Evolutionary conservation across 2,888 invertebrate genomes (phyloP), one percentile per base, ranked within the genome.

Genomic region (Acanthacorydalis orientalis): DNA sequence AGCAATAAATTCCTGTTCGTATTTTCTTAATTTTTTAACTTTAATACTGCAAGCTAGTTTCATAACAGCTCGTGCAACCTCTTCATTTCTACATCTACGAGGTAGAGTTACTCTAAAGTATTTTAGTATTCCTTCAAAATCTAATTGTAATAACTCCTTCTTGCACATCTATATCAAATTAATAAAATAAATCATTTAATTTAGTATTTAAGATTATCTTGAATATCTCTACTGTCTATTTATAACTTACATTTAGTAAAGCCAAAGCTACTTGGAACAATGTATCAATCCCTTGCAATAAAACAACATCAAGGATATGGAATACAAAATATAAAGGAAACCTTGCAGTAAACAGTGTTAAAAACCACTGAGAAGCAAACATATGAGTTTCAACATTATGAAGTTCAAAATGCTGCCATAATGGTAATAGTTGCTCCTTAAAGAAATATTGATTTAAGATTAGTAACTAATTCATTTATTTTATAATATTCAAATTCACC

Each of bases 341-440:
- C 60, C 97, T 83, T 33, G 98, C 97, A 1, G 98, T 98, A 70
- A 93, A 99, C n/a, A 98, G 74, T 0, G 98, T 98, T 47, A 99
- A 79, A 73, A 99, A 97, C 98, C 98, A 98, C 68, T 98, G 98
- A 6, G 92, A 93, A 16, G 97, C 97, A 64, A 91, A 98, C 96
- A 96, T 97, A 69, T 98, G 97, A 31, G 91, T 86, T 67, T 98
- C 97, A 44, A 98, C 83, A 52, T 70, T 70, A 74, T 82, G 77
- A 68, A 81, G 82, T 56, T 74, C 75, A 67, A 90, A 89, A 62
- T 91, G 90, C 50, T 80, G 80, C 60, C 83, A 81, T 48, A 91
- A 65, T 51, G 87, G 83, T 1, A 80, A 79, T 53, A 90, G 64
- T 67, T 89, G 88, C 67, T 92, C 88, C 77, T 83, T 63, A 43